A percentile compares a stretch with the other conserved stretches of the same genome.
Evolutionary conservation across 2,888 invertebrate species (phyloP).

Genomic region (Exocentrus adspersus): DNA sequence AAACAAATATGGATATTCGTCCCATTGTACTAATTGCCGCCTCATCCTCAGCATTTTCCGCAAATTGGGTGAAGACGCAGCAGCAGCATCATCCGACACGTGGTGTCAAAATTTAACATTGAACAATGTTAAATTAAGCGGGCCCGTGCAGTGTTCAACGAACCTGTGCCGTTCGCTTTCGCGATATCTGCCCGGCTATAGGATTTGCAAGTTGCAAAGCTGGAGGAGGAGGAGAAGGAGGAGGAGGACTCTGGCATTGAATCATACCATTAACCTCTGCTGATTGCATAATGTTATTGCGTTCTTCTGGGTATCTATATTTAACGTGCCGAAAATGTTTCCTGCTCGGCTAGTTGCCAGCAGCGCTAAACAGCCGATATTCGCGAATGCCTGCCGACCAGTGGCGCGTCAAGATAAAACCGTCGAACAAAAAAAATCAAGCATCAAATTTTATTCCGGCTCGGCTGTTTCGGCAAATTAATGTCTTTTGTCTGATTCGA

Average conservation of each 20-base stretch:
- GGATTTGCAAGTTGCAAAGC: conserved; percentile 46
- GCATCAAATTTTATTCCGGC: too few relatives aligned
- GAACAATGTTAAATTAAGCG: conserved; percentile 26
- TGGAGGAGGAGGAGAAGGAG: conserved; percentile 50
- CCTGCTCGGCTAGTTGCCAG: conserved; percentile 19
- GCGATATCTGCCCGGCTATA: too few relatives aligned
- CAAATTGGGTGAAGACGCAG: not conserved
- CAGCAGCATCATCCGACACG: not conserved
- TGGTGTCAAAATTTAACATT: conserved; percentile 21
- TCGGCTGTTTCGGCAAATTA: too few relatives aligned
- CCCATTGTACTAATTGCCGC: too few relatives aligned
- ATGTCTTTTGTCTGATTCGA: too few relatives aligned
- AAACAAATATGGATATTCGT: too few relatives aligned
- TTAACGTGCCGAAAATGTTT: conserved; percentile 19
- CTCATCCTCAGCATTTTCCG: not conserved
- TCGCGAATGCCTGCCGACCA: not conserved
- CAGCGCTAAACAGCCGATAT: too few relatives aligned
- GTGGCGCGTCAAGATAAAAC: too few relatives aligned
- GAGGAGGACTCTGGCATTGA: conserved; percentile 52
- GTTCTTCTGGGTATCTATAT: conserved; percentile 39
- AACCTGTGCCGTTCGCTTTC: conserved; percentile 35
- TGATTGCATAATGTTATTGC: conserved; percentile 55
- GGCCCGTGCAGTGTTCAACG: conserved; percentile 41
- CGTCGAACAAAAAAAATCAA: too few relatives aligned
- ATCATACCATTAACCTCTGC: conserved; percentile 51